Evolutionary conservation across 2,113 vertebrate species (phyloP), one percentile per base, ranked within the genome.

Genomic region (Sus scrofa): DNA sequence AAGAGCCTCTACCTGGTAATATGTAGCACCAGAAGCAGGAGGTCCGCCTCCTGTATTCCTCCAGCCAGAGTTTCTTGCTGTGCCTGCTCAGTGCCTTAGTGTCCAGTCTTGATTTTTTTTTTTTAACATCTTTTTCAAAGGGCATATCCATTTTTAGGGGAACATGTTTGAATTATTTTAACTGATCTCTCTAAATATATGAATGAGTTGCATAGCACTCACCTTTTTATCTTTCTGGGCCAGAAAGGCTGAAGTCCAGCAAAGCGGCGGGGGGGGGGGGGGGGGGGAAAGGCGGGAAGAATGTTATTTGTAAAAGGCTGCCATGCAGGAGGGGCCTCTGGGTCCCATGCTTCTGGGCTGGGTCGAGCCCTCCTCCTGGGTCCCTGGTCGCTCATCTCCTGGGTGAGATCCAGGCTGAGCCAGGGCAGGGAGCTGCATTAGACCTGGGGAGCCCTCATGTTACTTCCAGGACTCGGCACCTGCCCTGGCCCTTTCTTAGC

Each of bases 321-420:
- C 19, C 8, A 0, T 10, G 14, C 20, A 6, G 6, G 56, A 24
- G 14, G n/a, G 32, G 9, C 84, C n/a, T 32, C 62, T n/a, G 39
- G 20, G n/a, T 6, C 18, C 22, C 2, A 32, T 16, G 50, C 37
- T 10, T 20, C 11, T 10, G 39, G 56, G n/a, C 44, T 37, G 30
- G 3, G 7, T 60, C 37, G 0, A 5, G 2, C 15, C 10, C 3
- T 75, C 30, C 19, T 24, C 39, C 18, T 30, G 27, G 68, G 26
- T 54, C 1, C 37, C 52, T 30, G 37, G 32, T 50, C 75, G 37
- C 75, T 70, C 44, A 1, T 68, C 26, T 91, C 26, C 44, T 12
- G n/a, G 22, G 14, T n/a, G n/a, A n/a, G n/a, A n/a, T n/a, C n/a
- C n/a, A 54, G 62, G 81, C 89, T 14, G 62, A 86, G 27, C 39